Conservation (phyloP, 2,888 invertebrate species). For the Caradrina clavipalpis region DNA sequence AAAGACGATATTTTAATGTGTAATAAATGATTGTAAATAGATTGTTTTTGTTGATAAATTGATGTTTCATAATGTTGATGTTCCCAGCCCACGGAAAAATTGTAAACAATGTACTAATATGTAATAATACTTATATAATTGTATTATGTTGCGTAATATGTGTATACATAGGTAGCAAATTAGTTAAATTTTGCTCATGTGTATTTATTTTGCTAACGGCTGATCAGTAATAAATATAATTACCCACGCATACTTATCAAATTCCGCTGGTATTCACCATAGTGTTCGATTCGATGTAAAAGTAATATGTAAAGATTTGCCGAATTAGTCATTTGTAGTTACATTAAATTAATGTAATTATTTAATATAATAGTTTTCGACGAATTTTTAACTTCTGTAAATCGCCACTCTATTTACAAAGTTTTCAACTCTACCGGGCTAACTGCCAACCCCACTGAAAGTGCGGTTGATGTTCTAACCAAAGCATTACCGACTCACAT, state of each 20-base stretch:
- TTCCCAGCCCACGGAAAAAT: conserved; percentile 79
- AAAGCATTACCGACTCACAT: conserved; percentile 72
- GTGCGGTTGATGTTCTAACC: conserved; percentile 67
- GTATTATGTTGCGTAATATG: conserved; percentile 55
- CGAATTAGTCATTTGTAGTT: conserved; percentile 88
- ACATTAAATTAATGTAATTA: conserved; percentile 72
- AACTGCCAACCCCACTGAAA: conserved; percentile 70
- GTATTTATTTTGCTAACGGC: conserved; percentile 65
- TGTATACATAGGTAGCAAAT: conserved; percentile 60
- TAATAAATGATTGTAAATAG: conserved; percentile 78
- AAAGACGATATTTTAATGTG: conserved; percentile 85
- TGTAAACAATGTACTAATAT: conserved; percentile 69
- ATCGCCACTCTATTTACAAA: conserved; percentile 79
- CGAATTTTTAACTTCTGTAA: conserved; percentile 79
- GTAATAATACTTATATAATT: conserved; percentile 42
- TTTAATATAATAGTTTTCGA: conserved; percentile 79
- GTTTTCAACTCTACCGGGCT: conserved; percentile 74
- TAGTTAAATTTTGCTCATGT: conserved; percentile 58
- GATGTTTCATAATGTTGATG: conserved; percentile 88
- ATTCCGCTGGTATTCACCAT: conserved; percentile 79
- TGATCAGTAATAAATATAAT: conserved; percentile 55
- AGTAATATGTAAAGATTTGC: conserved; percentile 82
- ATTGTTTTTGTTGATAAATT: conserved; percentile 87
- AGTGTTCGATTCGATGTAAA: conserved; percentile 84
- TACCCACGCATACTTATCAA: conserved; percentile 57